Percentiles rank a stretch among this genome's conserved stretches.
These are phyloP conservation scores for Rhizomys pruinosus DNA, from an alignment of 2,113 vertebrate genomes.

Conservation along the genomic window DNA sequence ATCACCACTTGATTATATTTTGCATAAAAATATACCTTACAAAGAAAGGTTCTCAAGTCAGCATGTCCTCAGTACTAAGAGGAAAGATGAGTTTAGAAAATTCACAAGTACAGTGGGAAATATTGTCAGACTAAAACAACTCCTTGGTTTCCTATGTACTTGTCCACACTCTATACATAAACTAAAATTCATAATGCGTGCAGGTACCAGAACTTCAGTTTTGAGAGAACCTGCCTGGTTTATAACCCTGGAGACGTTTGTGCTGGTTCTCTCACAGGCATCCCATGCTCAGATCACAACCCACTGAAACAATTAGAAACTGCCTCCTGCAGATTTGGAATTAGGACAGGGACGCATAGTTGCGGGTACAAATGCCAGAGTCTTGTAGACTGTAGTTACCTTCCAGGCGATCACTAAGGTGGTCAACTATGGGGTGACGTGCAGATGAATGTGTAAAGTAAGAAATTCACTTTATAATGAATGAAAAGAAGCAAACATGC, in stretches of 20 bases:
- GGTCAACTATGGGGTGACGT: neutral
- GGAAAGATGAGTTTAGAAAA: neutral
- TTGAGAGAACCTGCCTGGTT: constrained; percentile 1
- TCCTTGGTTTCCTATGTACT: constrained; percentile 5
- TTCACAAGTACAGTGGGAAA: constrained; percentile 24
- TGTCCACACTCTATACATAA: constrained; percentile 20
- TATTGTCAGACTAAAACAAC: constrained; percentile 27
- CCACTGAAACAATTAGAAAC: neutral
- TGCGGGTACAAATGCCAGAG: neutral
- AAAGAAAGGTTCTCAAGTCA: constrained; percentile 5
- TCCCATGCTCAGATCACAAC: neutral
- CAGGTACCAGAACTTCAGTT: neutral
- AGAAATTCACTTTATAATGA: constrained; percentile 21
- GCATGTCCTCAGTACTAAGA: neutral
- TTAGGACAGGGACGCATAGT: constrained; percentile 6
- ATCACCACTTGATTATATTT: constrained; percentile 53
- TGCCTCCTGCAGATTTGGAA: constrained; percentile 7
- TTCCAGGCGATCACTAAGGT: neutral
- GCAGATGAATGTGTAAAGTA: neutral
- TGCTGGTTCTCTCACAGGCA: neutral
- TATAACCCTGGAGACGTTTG: neutral
- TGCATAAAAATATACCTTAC: constrained; percentile 53
- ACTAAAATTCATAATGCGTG: neutral
- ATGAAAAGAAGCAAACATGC: constrained; percentile 47
- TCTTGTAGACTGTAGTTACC: neutral